Evolutionary conservation across 2,888 invertebrate genomes (phyloP), one percentile per base, ranked within the genome.

Genomic region (Thyatira batis): DNA sequence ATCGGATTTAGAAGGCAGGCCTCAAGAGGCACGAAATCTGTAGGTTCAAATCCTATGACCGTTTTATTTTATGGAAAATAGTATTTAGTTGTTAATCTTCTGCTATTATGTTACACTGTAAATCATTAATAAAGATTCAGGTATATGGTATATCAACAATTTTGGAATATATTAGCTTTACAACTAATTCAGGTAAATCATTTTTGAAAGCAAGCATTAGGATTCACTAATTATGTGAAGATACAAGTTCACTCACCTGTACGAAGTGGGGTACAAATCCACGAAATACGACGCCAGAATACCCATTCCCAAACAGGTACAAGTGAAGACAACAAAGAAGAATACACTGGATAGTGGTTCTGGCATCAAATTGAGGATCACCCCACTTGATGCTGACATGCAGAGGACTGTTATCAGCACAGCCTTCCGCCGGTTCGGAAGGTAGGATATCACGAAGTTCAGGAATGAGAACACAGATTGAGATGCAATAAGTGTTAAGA

Each of bases 401-500:
- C 92, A 56, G 28, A 93, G 84, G 74, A 82, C 86, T 52, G 82
- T 71, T 67, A 94, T 78, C 17, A 94, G 75, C 0, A 94, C 80
- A 28, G 82, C 82, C 60, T 93, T 92, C 55, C 95, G 92, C 87
- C 60, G 93, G 74, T 77, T 92, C 77, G 71, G 95, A 82, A 76
- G 93, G 91, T 84, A 86, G 1, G 92, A 88, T 53, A 92, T 83
- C 1, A 93, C 63, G 49, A 95, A 78, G 76, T 95, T 95, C 9
- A 94, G 92, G 27, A 94, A 67, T 0, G 95, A 86, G 61, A 94
- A 95, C 25, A 92, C 86, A 0, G 87, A 80, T 6, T 95, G 95
- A 49, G 95, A 94, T 0, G 92, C 87, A n/a, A 95, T 88, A 3
- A 96, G 93, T 9, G 94, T 94, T 51, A 93, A 76, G 59, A 95